Evolutionary conservation across 2,888 invertebrate genomes (phyloP), one percentile per base, ranked within the genome.

Genomic region (Leuctra nigra): DNA sequence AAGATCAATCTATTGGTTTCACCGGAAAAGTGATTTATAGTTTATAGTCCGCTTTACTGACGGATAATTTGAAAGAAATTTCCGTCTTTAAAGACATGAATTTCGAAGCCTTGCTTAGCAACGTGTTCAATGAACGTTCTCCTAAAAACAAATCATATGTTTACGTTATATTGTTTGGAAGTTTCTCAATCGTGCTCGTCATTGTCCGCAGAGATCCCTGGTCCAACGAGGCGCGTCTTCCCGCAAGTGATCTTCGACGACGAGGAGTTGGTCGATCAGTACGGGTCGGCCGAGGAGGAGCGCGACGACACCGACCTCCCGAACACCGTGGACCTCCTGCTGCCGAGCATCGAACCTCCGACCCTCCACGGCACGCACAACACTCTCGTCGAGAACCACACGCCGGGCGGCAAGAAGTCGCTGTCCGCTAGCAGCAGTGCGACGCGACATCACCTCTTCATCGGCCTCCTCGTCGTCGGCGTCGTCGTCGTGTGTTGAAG

Each of bases 241-340:
- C 75, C 77, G 63, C 77, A 78, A 9, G 63, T 77, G 63, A 77
- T 78, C 13, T 64, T 68, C 59, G 73, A 75, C 55, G 75, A 74
- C 64, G 82, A 81, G 69, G 82, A 83, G 69, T 82, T 84, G 57
- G 57, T 64, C 66, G 25, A 61, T 29, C 82, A 82, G 65, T 82
- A 81, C 61, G 85, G 84, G 22, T 85, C 86, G 13, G 85, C 85
- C 23, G 87, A 87, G 68, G 79, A 80, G 62, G 82, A 84, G 60
- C 44, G 44, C 7, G 18, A 23, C n/a, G 81, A 82, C 62, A 80
- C 80, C 66, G 81, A 80, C 29, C 57, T 68, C 33, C 67, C 69
- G 20, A 72, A 71, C 64, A 70, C 66, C 58, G 69, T 71, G 36
- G 35, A 39, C 9, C 36, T 24, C 13, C 24, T 50, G 11, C 22